These are phyloP conservation scores for Diabrotica undecimpunctata DNA, from an alignment of 1,140 invertebrate genomes.

Conservation along the genomic window DNA sequence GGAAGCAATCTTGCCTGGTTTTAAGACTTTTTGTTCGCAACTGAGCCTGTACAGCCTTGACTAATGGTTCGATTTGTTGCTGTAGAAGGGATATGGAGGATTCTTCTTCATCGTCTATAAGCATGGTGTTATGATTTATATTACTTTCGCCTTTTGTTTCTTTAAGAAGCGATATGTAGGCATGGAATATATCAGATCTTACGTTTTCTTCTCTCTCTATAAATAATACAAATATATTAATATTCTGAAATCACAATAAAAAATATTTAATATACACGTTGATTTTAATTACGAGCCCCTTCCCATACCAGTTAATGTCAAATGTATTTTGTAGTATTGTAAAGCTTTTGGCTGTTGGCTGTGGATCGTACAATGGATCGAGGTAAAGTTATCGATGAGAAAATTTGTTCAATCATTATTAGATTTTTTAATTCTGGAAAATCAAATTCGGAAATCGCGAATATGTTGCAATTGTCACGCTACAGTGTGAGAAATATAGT, in stretches of 20 bases:
- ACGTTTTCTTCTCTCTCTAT: conserved; percentile 97
- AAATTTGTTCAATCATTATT: too few species aligned
- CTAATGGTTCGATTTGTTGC: conserved; percentile 63
- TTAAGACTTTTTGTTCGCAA: conserved; percentile 94
- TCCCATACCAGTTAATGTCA: too few species aligned
- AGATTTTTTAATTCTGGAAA: too few species aligned
- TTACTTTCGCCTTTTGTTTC: conserved; percentile 70
- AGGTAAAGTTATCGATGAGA: too few species aligned
- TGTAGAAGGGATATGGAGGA: conserved; percentile 68
- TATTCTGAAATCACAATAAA: background rate
- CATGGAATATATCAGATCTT: conserved; percentile 95
- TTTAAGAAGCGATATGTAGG: conserved; percentile 88
- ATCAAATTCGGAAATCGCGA: too few species aligned
- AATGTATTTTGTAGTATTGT: too few species aligned
- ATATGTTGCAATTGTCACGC: too few species aligned
- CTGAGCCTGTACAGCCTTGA: conserved; percentile 84
- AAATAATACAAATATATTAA: conserved; percentile 33
- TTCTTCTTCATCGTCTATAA: conserved; percentile 55
- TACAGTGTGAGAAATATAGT: too few species aligned
- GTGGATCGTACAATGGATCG: too few species aligned
- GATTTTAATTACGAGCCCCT: too few species aligned
- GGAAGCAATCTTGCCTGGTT: conserved; percentile 88
- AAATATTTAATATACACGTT: too few species aligned
- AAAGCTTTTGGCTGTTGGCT: too few species aligned
- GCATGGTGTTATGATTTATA: conserved; percentile 74